Base-by-base conservation (phyloP, 2,113 vertebrate genomes). In the Varanus komodoensis region DNA sequence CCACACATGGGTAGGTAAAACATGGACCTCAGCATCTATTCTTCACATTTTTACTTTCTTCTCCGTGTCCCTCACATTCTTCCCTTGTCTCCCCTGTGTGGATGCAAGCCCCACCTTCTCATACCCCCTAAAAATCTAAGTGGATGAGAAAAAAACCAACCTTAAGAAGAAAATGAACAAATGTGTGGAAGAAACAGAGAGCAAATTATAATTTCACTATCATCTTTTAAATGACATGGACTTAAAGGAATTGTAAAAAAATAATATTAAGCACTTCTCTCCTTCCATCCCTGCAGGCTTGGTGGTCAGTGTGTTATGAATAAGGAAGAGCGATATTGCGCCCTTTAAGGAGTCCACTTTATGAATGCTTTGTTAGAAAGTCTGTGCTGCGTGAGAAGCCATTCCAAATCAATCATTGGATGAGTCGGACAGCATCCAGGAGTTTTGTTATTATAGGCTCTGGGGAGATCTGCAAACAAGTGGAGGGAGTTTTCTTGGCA, bases 291-390 rank as follows among this genome's bases (percentile, higher is more conserved):
- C 52, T 27, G 1, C 34, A 19, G 21, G 61, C 61, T 84, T 68
- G 74, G 9, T 82, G 81, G 27, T 93, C 92, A 93, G 82, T 89
- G 89, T 89, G 44, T 79, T 83, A 93, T 85, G 82, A 57, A 78
- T 82, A 92, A 84, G 67, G 79, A 61, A 48, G 82, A 73, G 54
- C 69, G 86, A 64, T 89, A 44, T 5, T 27, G 17, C 1, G 4
- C 57, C 4, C 1, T 77, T 87, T 75, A 57, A 80, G 79, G 91
- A 77, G 8, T 90, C 48, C 71, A 0, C 27, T 87, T 32, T 69
- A 71, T 0, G 91, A 88, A 67, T 19, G n/a, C 25, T 71, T 38
- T 68, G 57, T 82, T 89, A 50, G 17, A 61, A 74, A n/a, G 12
- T 67, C 2, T 44, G 78, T 0, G 0, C 9, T 92, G 61, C 68